Percentiles rank a stretch among this genome's conserved stretches.
phyloP scores from a whole-genome alignment of 1,140 invertebrate species.

The Heliconius himera region DNA sequence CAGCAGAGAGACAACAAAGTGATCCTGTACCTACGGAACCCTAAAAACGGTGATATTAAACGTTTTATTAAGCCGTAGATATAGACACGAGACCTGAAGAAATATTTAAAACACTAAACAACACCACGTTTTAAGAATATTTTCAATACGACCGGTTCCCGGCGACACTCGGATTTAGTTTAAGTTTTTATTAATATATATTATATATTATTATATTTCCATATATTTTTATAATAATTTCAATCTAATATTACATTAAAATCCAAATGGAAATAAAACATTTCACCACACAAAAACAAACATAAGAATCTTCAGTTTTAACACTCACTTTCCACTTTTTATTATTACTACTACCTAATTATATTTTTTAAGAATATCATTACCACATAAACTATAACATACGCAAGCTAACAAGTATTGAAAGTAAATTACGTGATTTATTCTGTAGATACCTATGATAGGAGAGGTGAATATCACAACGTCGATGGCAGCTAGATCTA shows the following conservation, averaged over 20 bases:
- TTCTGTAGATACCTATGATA: conserved; percentile 31
- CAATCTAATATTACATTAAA: neutral
- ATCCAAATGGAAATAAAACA: conserved; percentile 22
- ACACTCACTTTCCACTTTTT: conserved; percentile 17
- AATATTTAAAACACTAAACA: too few species aligned
- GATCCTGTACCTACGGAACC: too few species aligned
- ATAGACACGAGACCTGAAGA: too few species aligned
- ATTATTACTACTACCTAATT: neutral
- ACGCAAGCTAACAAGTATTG: neutral
- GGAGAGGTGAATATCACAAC: conserved; percentile 22
- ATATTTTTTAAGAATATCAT: neutral
- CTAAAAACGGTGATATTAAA: too few species aligned
- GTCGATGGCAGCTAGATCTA: conserved; percentile 16
- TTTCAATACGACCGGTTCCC: neutral
- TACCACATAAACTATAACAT: neutral
- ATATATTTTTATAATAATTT: too few species aligned
- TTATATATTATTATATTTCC: neutral
- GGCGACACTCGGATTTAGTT: neutral
- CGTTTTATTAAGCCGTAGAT: too few species aligned
- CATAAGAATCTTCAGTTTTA: conserved; percentile 7
- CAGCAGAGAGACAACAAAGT: too few species aligned
- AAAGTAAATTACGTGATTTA: neutral
- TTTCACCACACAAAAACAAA: conserved; percentile 21
- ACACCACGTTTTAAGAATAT: neutral
- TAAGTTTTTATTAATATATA: neutral